These are phyloP conservation scores for Calosoma granatense DNA, from an alignment of 1,140 invertebrate genomes.

Conservation along the genomic window DNA sequence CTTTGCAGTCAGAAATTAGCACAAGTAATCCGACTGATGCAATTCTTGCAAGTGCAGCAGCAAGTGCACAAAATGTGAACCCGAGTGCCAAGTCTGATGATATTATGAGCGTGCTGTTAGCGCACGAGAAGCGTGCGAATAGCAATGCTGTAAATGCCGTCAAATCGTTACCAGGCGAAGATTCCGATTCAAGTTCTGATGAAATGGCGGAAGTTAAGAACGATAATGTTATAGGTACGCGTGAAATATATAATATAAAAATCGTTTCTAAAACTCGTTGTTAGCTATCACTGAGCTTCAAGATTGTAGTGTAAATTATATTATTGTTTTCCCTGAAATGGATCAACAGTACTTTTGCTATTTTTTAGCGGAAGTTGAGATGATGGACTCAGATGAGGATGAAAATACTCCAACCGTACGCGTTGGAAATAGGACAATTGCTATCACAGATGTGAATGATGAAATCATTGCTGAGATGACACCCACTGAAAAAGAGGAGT, in stretches of 20 bases:
- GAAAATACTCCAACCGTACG: conserved; percentile 72
- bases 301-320: neutral
- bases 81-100: conserved; percentile 66
- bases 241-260: conserved; percentile 16
- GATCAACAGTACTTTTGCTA: conserved; percentile 6
- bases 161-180: conserved; percentile 47
- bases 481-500: conserved; percentile 82
- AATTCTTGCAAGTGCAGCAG: conserved; percentile 38
- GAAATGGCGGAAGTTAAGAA: conserved; percentile 43
- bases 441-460: conserved; percentile 72
- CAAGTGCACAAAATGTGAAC: conserved; percentile 34
- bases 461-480: conserved; percentile 85
- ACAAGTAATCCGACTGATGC: conserved; percentile 29
- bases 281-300: neutral
- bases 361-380: conserved; percentile 57
- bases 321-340: neutral
- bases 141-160: conserved; percentile 48
- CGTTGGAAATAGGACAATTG: conserved; percentile 68
- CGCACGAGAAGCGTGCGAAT: conserved; percentile 73
- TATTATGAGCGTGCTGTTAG: conserved; percentile 83
- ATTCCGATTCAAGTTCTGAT: conserved; percentile 70
- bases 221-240: conserved; percentile 40
- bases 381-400: conserved; percentile 66
- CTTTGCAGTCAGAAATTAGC: conserved; percentile 1
- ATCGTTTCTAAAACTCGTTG: conserved; percentile 2